Evolutionary conservation across 1,140 invertebrate genomes (phyloP), one percentile per base, ranked within the genome.

Genomic region (Euschistus heros): DNA sequence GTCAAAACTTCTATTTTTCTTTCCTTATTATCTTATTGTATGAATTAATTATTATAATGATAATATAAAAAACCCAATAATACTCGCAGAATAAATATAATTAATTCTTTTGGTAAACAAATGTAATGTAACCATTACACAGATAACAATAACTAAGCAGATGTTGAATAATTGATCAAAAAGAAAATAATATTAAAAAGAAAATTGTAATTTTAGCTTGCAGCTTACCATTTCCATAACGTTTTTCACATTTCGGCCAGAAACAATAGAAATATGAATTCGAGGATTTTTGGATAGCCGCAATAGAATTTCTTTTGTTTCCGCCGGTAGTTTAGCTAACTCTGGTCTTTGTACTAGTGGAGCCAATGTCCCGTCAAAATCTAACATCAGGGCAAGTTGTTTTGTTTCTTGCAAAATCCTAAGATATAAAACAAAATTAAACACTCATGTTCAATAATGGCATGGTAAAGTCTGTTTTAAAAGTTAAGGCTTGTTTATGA

Each of bases 311-410:
- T 89, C 85, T 71, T 89, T 91, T 2, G 91, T 92, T 75, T 93
- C 91, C 6, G 83, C 74, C 0, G 91, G 91, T 24, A 94, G 77
- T 7, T 86, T 85, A 26, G 92, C 92, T 42, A 94, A 76, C 76
- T 94, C 90, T 0, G 91, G 92, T 77, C 93, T 91, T 0, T 89
- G 87, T 0, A 90, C 89, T 69, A 94, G 88, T 0, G 91, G 90
- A 0, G 91, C 88, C 66, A 94, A 74, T 0, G 92, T 94, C 20
- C 91, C 92, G 72, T 94, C 92, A 73, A 94, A 94, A 76, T 94
- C 91, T 68, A 94, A 75, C 2, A 94, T 76, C 2, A 94, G 76
- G 0, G 89, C 90, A 69, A 94, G 74, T 75, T 92, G 92, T 26
- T 57, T 57, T 26, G 26, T 57, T 22, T 18, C 54, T 8, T 57